phyloP scores from a whole-genome alignment of 2,888 invertebrate species.

The Oscheius onirici region DNA sequence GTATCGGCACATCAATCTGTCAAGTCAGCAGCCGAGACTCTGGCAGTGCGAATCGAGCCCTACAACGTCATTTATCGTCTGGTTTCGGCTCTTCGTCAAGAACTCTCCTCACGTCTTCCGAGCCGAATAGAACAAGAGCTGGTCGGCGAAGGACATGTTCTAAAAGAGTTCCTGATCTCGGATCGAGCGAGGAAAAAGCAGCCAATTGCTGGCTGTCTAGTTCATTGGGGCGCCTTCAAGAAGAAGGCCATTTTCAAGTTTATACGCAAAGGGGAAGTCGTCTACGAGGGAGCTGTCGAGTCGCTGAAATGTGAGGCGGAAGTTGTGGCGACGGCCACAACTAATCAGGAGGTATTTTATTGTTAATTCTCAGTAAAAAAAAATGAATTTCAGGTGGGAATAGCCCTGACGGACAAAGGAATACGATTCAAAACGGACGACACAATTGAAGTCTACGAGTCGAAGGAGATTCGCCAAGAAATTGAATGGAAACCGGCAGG shows the following conservation, averaged over 20 bases:
- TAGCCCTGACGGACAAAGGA: constrained; percentile 51
- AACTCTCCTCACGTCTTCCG: constrained; percentile 82
- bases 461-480: constrained; percentile 79
- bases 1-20: constrained; percentile 74
- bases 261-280: constrained; percentile 42
- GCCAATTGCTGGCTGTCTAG: constrained; percentile 67
- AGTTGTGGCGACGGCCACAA: constrained; percentile 51
- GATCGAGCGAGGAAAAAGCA: constrained; percentile 81
- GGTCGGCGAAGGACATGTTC: constrained; percentile 77
- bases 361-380: not conserved
- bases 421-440: constrained; percentile 77
- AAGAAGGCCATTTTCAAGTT: constrained; percentile 61
- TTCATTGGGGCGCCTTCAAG: constrained; percentile 69
- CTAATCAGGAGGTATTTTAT: constrained; percentile 51
- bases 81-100: constrained; percentile 85
- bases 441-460: constrained; percentile 82
- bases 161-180: constrained; percentile 76
- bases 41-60: constrained; percentile 78
- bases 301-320: constrained; percentile 66
- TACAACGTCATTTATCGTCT: constrained; percentile 89
- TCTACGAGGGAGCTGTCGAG: constrained; percentile 66
- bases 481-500: constrained; percentile 76
- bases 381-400: constrained; percentile 37
- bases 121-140: constrained; percentile 81
- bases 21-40: constrained; percentile 75